phyloP scores from a whole-genome alignment of 2,797 vertebrate genomes.

The Telmatherina bonti region DNA sequence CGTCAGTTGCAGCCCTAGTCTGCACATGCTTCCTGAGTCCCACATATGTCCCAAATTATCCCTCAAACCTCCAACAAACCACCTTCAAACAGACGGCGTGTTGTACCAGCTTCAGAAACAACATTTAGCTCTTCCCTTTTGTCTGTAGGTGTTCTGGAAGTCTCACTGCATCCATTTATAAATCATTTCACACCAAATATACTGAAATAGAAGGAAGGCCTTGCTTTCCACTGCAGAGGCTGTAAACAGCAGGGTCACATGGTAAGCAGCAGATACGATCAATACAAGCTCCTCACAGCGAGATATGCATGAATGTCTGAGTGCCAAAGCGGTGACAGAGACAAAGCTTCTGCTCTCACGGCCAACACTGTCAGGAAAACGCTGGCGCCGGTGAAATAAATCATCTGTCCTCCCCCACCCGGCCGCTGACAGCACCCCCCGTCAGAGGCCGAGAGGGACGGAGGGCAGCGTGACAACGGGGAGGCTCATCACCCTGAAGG shows the following conservation, averaged over 20 bases:
- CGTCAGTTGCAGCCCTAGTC: too few species aligned
- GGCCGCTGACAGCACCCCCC: conserved; percentile 46
- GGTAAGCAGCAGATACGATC: background rate
- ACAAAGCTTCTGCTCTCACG: conserved; percentile 23
- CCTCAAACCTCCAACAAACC: too few species aligned
- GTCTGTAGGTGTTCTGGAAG: too few species aligned
- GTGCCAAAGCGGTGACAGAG: conserved; percentile 27
- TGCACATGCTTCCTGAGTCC: too few species aligned
- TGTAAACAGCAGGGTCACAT: background rate
- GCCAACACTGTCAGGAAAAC: conserved; percentile 20
- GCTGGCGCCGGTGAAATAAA: conserved; percentile 32
- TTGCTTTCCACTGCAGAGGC: background rate
- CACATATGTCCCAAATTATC: too few species aligned
- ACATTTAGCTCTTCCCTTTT: too few species aligned
- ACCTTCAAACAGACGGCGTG: too few species aligned
- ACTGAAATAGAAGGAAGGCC: background rate
- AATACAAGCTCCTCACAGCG: background rate
- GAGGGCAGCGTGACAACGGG: conserved; percentile 3
- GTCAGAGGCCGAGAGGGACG: background rate
- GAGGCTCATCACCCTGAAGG: conserved; percentile 26
- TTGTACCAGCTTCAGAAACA: too few species aligned
- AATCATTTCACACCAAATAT: too few species aligned
- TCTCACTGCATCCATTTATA: background rate
- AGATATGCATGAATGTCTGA: conserved; percentile 1
- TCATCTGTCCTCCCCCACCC: background rate